Base-by-base conservation (phyloP, 2,113 vertebrate genomes). In the Urocolius indicus region DNA sequence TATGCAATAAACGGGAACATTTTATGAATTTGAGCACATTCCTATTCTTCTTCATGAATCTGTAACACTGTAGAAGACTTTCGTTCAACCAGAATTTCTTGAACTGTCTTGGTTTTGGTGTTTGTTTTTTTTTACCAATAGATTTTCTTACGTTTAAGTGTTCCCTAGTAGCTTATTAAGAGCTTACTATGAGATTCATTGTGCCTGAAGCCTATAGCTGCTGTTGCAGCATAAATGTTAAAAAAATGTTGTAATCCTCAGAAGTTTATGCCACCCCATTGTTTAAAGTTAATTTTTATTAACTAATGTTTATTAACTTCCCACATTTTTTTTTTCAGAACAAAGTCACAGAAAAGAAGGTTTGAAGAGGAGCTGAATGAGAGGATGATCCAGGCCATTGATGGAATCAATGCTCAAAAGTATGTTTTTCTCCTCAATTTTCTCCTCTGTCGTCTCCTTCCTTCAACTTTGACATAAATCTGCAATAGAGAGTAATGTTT, bases 401-500 rank as follows among this genome's bases (percentile, higher is more conserved):
- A 99, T 90, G 99, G 99, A 74, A 99, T 99, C 96, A 99, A 99
- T 91, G 99, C 99, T 65, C 99, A 99, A 94, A 99, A 99, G 99
- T 99, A 98, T 94, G 98, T 95, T 83, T 89, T 34, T n/a, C 27
- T 84, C 32, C 17, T 74, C 32, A 63, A 10, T 69, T 89, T 34
- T n/a, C 27, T 84, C 32, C 17, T 74, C 30, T 66, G 11, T 69
- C 81, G 8, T 65, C 34, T 81, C 55, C 34, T 55, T 51, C 24
- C 14, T 34, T 80, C 54, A 84, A 6, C 48, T 67, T 95, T 71
- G 30, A 38, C 23, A 29, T 65, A 79, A 81, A 55, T 32, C n/a
- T 80, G 30, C 21, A 59, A 16, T 16, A 76, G 27, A 46, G 45
- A 6, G 14, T 48, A 45, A 16, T 36, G 10, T 63, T 94, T 61